Base-by-base conservation (phyloP, 2,113 vertebrate species). In the Narcine bancroftii region DNA sequence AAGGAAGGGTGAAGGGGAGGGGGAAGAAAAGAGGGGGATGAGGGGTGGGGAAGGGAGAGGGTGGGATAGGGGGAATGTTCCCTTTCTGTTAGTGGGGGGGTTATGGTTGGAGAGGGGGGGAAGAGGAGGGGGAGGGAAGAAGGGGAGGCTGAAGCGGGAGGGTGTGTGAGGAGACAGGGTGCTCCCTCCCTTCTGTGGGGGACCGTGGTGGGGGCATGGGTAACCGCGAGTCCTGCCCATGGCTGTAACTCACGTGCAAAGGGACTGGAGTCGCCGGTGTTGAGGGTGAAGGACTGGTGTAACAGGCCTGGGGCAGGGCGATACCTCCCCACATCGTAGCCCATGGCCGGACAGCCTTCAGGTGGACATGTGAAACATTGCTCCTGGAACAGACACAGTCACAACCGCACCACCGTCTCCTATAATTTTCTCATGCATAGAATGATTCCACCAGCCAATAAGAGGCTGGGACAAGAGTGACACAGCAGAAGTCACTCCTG, bases 331-430 rank as follows among this genome's bases (percentile, higher is more conserved):
- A 97, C 97, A 15, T 93, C 93, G 94, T 97, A 96, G 75, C 98
- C 98, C 98, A 98, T 98, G 93, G 94, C 93, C 4, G 97, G 97
- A 79, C 98, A 98, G 53, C 95, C 95, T 0, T 1, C 92, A 0
- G 0, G 0, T 9, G 95, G 94, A 94, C 98, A 99, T 0, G 97
- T 96, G 94, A 99, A 99, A 92, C 97, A 96, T 47, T 94, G 92
- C 89, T 94, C 96, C 96, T 96, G 94, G 73, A 73, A 92, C 6
- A 93, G 60, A 94, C 89, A 93, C 45, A 93, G 13, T 42, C 42
- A 79, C 19, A 42, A 79, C 1, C 21, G 5, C 0, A 79, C 4
- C 45, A 81, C 1, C 24, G 66, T 69, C 66, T 24, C 66, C 21
- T 69, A 4, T 21, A 2, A 21, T 60, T 7, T 60, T 11, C 56